These are phyloP conservation scores for Pantala flavescens DNA, from an alignment of 1,140 invertebrate genomes.

Conservation along the genomic window DNA sequence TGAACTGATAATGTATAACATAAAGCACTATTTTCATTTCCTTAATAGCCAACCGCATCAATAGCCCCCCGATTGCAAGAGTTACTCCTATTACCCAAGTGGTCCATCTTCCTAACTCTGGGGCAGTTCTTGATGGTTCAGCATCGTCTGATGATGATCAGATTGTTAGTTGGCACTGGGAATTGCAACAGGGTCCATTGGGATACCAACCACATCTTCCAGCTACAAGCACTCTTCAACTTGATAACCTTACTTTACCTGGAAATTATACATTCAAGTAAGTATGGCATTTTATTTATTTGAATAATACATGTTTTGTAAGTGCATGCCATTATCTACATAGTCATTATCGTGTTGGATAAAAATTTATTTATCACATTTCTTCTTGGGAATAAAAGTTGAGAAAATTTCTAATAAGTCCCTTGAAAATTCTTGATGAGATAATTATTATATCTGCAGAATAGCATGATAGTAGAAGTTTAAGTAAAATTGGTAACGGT, in stretches of 20 bases:
- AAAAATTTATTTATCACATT: no score
- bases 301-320: no score
- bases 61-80: constrained; percentile 73
- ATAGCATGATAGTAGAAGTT: no score
- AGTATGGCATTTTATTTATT: constrained; percentile 26
- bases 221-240: constrained; percentile 69
- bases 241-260: constrained; percentile 68
- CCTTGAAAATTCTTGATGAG: no score
- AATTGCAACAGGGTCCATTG: constrained; percentile 74
- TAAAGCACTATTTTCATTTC: background rate
- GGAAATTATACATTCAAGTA: constrained; percentile 88
- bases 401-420: no score
- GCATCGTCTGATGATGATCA: constrained; percentile 67
- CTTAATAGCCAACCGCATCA: constrained; percentile 61
- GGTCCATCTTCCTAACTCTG: constrained; percentile 78
- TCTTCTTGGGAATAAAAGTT: no score
- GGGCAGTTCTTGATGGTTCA: constrained; percentile 80
- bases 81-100: constrained; percentile 74
- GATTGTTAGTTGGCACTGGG: constrained; percentile 83
- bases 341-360: no score
- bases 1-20: no score
- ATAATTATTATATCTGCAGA: no score
- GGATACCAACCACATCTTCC: constrained; percentile 69
- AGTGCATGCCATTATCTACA: no score
- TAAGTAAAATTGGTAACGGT: no score